Conservation (phyloP, 1,140 invertebrate species). For the Ladona fulva region DNA sequence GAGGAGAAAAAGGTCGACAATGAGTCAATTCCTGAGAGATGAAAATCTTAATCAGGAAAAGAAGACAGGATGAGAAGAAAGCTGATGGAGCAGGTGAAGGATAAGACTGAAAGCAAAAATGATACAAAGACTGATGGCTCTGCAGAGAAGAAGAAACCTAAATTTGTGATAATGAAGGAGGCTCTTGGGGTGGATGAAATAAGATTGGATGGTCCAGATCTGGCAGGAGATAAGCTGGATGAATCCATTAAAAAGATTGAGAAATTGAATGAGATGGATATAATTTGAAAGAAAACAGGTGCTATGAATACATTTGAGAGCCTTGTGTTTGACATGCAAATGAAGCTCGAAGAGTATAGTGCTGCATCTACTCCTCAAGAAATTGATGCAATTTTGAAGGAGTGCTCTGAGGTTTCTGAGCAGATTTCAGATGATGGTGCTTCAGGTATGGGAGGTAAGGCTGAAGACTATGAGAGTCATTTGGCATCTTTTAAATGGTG, state of each 20-base stretch:
- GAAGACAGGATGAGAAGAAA: constrained; percentile 29
- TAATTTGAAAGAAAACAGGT: constrained; percentile 59
- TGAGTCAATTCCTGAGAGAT: constrained; percentile 27
- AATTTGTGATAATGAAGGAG: constrained; percentile 73
- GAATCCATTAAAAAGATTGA: constrained; percentile 62
- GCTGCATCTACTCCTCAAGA: constrained; percentile 67
- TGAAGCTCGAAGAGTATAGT: constrained; percentile 76
- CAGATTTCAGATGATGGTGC: constrained; percentile 87
- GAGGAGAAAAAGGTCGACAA: constrained; percentile 39
- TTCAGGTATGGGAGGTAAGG: constrained; percentile 49
- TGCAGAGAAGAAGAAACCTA: constrained; percentile 56
- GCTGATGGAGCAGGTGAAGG: constrained; percentile 33
- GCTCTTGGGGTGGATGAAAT: constrained; percentile 53
- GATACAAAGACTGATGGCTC: constrained; percentile 27
- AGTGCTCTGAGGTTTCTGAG: constrained; percentile 60
- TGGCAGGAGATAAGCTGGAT: constrained; percentile 54
- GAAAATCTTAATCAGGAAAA: constrained; percentile 39
- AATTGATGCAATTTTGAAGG: constrained; percentile 56
- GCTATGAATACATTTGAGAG: constrained; percentile 85
- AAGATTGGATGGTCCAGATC: constrained; percentile 48
- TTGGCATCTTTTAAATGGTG: constrained; percentile 50
- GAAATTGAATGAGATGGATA: constrained; percentile 65
- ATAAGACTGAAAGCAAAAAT: constrained; percentile 35
- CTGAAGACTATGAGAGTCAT: constrained; percentile 64
- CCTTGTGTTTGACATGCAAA: constrained; percentile 81